Conservation (phyloP, 2,888 invertebrate genomes). For the Drosophila limbata region DNA sequence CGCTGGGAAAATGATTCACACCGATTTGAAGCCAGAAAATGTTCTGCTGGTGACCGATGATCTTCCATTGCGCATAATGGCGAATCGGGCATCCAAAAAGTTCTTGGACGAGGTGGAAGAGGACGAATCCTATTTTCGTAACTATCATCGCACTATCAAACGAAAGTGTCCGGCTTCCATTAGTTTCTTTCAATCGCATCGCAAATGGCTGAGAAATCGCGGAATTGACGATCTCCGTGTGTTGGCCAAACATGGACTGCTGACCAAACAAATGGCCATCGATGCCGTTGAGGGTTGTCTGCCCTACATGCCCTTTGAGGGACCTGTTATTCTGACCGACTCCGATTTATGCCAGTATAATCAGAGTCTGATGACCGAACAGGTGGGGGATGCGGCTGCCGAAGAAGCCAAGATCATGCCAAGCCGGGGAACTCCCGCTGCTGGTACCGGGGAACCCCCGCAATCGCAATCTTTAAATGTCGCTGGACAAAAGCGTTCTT, state of each 20-base stretch:
- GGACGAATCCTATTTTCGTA: background rate
- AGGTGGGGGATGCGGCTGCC: slow-evolving; percentile 45
- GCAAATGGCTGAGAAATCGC: slow-evolving; percentile 95
- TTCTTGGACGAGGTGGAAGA: slow-evolving; percentile 87
- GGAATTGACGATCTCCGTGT: slow-evolving; percentile 86
- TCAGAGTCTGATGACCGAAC: slow-evolving; percentile 25
- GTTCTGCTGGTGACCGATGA: slow-evolving; percentile 96
- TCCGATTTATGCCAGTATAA: slow-evolving; percentile 21
- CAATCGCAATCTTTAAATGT: background rate
- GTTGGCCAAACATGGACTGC: slow-evolving; percentile 85
- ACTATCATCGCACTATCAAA: slow-evolving; percentile 80
- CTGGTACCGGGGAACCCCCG: background rate
- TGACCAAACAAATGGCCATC: slow-evolving; percentile 25
- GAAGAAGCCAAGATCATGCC: background rate
- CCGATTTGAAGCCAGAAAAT: slow-evolving; percentile 97
- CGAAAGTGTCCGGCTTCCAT: slow-evolving; percentile 87
- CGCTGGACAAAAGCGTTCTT: background rate
- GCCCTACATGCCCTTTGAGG: slow-evolving; percentile 57
- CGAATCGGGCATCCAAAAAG: slow-evolving; percentile 96
- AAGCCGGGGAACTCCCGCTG: background rate
- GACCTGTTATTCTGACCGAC: slow-evolving; percentile 19
- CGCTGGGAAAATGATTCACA: slow-evolving; percentile 97
- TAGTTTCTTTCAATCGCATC: slow-evolving; percentile 95
- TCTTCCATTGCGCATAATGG: slow-evolving; percentile 93
- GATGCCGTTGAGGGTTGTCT: slow-evolving; percentile 40